Conservation (phyloP, 2,888 invertebrate species). For the Oscheius sp. region DNA sequence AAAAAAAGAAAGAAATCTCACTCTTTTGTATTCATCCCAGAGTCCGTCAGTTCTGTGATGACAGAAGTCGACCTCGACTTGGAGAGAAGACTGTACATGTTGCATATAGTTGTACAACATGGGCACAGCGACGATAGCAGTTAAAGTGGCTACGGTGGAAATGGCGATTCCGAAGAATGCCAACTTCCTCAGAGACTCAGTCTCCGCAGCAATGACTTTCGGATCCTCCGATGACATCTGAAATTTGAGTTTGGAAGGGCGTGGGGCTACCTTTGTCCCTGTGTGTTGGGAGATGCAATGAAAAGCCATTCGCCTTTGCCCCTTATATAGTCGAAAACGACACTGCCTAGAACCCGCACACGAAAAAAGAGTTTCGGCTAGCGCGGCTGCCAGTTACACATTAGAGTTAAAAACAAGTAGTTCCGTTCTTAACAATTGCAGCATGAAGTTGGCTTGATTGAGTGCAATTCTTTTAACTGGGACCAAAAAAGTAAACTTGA, state of each 20-base stretch:
- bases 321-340: slow-evolving; percentile 1
- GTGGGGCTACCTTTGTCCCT: neutral
- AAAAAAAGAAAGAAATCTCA: neutral
- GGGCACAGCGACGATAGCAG: slow-evolving; percentile 66
- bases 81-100: slow-evolving; percentile 66
- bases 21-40: slow-evolving; percentile 52
- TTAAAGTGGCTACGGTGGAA: slow-evolving; percentile 56
- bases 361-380: slow-evolving; percentile 13
- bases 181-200: slow-evolving; percentile 25
- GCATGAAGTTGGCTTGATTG: neutral
- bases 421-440: neutral
- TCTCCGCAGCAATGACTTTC: slow-evolving; percentile 10
- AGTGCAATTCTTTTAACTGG: neutral
- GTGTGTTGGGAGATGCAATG: neutral
- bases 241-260: neutral
- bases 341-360: neutral
- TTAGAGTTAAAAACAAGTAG: neutral
- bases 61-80: slow-evolving; percentile 61
- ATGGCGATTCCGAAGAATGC: slow-evolving; percentile 29
- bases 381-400: neutral
- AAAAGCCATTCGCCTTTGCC: neutral
- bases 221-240: slow-evolving; percentile 29
- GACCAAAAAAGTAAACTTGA: neutral
- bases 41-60: slow-evolving; percentile 51
- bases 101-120: slow-evolving; percentile 70